Evolutionary conservation across 2,888 invertebrate species (phyloP), one percentile per base, ranked within the genome.

Genomic region (Drosophila siamana): DNA sequence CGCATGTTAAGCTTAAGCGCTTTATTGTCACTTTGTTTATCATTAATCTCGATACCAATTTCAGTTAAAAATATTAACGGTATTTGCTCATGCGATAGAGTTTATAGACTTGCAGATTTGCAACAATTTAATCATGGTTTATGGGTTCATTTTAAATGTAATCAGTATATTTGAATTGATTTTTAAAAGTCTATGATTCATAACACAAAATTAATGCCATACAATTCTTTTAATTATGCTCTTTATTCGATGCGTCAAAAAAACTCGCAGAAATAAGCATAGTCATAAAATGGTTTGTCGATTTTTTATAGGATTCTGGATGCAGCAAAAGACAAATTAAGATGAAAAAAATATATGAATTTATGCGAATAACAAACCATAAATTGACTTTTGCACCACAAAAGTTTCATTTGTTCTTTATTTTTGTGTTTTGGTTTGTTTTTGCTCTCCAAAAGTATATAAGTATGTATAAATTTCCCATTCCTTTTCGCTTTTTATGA

Each of bases 291-390:
- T 33, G 33, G 41, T 47, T 47, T 24, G 16, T 7, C 19, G 15
- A 16, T 16, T 33, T 67, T 64, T 61, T 75, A 75, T 75, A 30
- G 75, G 54, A 50, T 62, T 43, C 51, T 33, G 13, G 6, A 3
- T 19, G 38, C 40, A 7, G 33, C 30, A 28, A 52, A 56, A 46
- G 15, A 16, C 7, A 67, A 64, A 68, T 54, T 62, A 63, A 69
- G 26, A 38, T 46, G 48, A 64, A 69, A 50, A 61, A 61, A 77
- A 73, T 36, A 84, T 80, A 75, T 67, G 44, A 80, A 80, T 75
- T 84, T 84, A 84, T 86, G 84, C 73, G 74, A 70, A 73, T 44
- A 51, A 59, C 70, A 78, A 74, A 65, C 75, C 86, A 80, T 80
- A 86, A 84, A 84, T 80, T 86, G 69, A 80, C 75, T 86, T 83